Base-by-base conservation (phyloP, 2,797 vertebrate genomes). In the Adelosebastes latens region DNA sequence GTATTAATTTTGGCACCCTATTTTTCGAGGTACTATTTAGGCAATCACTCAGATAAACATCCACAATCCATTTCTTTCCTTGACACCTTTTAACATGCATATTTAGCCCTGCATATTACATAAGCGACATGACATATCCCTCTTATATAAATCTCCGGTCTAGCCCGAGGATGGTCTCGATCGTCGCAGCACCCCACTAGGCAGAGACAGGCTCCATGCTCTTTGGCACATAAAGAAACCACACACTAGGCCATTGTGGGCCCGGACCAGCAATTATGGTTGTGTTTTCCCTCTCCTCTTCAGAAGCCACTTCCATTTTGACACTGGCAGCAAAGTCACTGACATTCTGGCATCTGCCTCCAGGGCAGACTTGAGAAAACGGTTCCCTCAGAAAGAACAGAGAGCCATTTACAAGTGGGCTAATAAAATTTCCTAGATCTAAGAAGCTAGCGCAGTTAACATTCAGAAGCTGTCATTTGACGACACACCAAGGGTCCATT, bases 221-320 rank as follows among this genome's bases (percentile, higher is more conserved):
- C 73, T 71, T 85, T 84, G 89, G 89, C 83, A 83, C 75, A 83
- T 27, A 81, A 56, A 86, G 65, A 82, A 93, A 91, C 89, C 92
- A 83, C 90, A 93, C 92, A 91, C 82, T 83, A 83, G 82, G 82
- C 86, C 89, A 86, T 90, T 93, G 90, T 93, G 93, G 90, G 88
- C 71, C 85, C 75, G 77, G 65, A 90, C 89, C 86, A 76, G 89
- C 92, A 94, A 94, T 94, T 93, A 91, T 91, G 90, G 91, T 93
- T 92, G 87, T 90, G 90, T 93, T 91, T 92, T 89, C 89, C 80
- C 84, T 89, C 83, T 88, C 84, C 84, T 89, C 82, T 87, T 90
- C 66, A 87, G 85, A 92, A 93, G 87, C 90, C 90, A 90, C 92
- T 92, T 94, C 90, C 92, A 93, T 92, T 93, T 89, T 91, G 75